Evolutionary conservation across 2,888 invertebrate genomes (phyloP), one percentile per base, ranked within the genome.

Genomic region (Bibio marci): DNA sequence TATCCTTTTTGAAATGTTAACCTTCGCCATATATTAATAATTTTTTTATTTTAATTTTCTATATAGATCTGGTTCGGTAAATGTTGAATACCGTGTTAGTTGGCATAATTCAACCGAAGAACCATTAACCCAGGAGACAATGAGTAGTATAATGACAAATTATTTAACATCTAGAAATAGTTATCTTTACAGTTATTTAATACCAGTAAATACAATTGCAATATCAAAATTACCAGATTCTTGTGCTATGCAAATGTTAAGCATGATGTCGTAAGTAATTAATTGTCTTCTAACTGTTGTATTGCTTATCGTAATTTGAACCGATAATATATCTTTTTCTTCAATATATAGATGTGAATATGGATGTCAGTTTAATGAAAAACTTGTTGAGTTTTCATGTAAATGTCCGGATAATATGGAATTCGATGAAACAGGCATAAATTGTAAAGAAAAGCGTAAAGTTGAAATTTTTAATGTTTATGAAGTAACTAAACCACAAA

Each of bases 231-330:
- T 75, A 19, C 50, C 67, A 12, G 74, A 83, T 56, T 54, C 70
- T 40, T 85, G 83, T 55, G 69, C 74, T 55, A 67, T 73, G 40
- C 67, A 71, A 44, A 73, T 72, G n/a, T n/a, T n/a, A 43, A 66
- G 75, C 45, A 62, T 44, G 22, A 39, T 46, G 13, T 11, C 33
- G 17, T 39, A 33, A 37, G 40, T 40, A 19, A n/a, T n/a, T n/a
- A n/a, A n/a, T n/a, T n/a, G n/a, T n/a, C n/a, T n/a, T n/a, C n/a
- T n/a, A n/a, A n/a, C n/a, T n/a, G n/a, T n/a, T n/a, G n/a, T n/a
- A n/a, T n/a, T n/a, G n/a, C n/a, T n/a, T n/a, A n/a, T n/a, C n/a
- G n/a, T n/a, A n/a, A n/a, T n/a, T n/a, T n/a, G n/a, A n/a, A n/a
- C n/a, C n/a, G n/a, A n/a, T n/a, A n/a, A n/a, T n/a, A n/a, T n/a